Evolutionary conservation across 2,888 invertebrate genomes (phyloP), one percentile per base, ranked within the genome.

Genomic region (Chrysodeixis includens): DNA sequence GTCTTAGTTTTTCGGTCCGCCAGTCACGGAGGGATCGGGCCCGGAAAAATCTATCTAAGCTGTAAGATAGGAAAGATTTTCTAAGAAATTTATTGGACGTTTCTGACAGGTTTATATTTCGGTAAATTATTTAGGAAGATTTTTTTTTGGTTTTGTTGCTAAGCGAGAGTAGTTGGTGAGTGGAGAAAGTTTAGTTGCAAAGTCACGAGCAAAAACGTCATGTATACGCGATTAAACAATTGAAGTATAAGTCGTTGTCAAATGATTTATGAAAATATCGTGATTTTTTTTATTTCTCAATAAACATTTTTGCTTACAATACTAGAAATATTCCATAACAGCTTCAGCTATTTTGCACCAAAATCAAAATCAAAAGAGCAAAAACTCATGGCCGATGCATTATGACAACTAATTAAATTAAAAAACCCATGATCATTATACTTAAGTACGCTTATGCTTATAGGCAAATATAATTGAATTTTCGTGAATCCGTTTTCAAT

Each of bases 401-500:
- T 14, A 62, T 55, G 62, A 64, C 10, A 51, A 20, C 20, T 49
- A 69, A 75, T 66, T 71, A 57, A 51, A 56, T 44, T 9, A 2
- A 54, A 44, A 8, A 26, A n/a, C n/a, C n/a, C n/a, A n/a, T 57
- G 26, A 63, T 61, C 51, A 60, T 57, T 57, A 59, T 49, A 44
- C 40, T 63, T 51, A 46, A 68, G 46, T 30, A 44, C 35, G 16
- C n/a, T 32, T 22, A 56, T 61, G 30, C 26, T 56, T 60, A 58
- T 14, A 60, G n/a, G 56, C 56, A 49, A 83, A 82, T 81, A 81
- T 82, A 85, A 86, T 82, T 78, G 79, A 82, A 84, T 86, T 88
- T 88, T 83, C 81, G 76, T 78, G 79, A 83, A 81, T 88, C 88
- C 87, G 83, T 86, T 89, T 89, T 88, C 87, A 89, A 90, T 90